Evolutionary conservation across 1,140 invertebrate genomes (phyloP), one percentile per base, ranked within the genome.

Genomic region (Drepana arcuata): DNA sequence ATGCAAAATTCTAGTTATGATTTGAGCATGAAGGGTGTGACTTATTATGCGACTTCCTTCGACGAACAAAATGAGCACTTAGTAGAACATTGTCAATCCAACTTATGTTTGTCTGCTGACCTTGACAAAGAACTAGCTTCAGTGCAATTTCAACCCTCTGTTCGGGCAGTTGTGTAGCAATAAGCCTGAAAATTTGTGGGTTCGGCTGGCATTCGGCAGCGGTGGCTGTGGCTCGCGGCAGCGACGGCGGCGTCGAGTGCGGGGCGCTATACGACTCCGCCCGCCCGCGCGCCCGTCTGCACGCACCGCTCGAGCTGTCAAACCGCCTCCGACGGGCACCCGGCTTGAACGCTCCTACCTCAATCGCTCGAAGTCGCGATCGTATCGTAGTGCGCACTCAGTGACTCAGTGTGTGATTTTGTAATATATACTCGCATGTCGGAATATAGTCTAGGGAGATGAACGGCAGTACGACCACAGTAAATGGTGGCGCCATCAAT

Each of bases 391-490:
- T 71, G 56, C 49, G 57, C 66, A 57, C 52, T 58, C 57, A 52
- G 67, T 77, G 75, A 72, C 48, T 63, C 55, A 63, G 69, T 75
- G 72, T 69, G 63, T 73, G 52, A 60, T 60, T 65, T 64, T 57
- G 60, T 64, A 51, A 45, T 46, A 65, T 53, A n/a, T n/a, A n/a
- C n/a, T 71, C 69, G 73, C 55, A 78, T 80, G 75, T 65, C 72
- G 67, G 59, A 54, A 56, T 53, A 53, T 15, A 63, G 41, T 31
- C 47, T 43, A 48, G 59, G 52, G 73, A 67, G 65, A 80, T 83
- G 79, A 83, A 83, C 75, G 72, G 75, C 63, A 79, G 72, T 43
- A 73, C 73, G 55, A 75, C 74, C 54, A 82, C 78, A 64, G 62
- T 77, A 56, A 78, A 74, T 55, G 64, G 69, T 47, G 63, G 57